Base-by-base conservation (phyloP, 1,140 invertebrate species). In the Pogonus chalceus region DNA sequence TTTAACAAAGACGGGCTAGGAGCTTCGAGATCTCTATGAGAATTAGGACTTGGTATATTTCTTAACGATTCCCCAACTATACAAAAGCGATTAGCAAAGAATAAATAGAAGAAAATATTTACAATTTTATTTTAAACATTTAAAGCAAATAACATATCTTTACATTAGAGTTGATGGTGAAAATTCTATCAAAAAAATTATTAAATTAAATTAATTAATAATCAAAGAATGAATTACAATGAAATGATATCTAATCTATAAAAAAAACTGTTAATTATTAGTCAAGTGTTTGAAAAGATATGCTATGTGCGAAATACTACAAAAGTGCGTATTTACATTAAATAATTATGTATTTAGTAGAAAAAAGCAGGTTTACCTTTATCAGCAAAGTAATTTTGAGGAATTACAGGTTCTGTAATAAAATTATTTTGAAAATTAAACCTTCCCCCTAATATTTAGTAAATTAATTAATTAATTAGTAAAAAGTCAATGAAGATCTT, bases 51-150 rank as follows among this genome's bases (percentile, higher is more conserved):
- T 54, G 76, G 76, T 56, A 75, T 75, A 62, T 76, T 72, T 64
- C 76, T 68, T 63, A 78, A 66, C 47, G 70, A 68, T 62, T 74
- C 71, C 61, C 75, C 76, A 67, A 78, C 77, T 77, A 68, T 65
- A 43, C 53, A 48, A 59, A 52, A 53, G 54, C 46, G 58, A 57
- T 53, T 49, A 23, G 23, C 20, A 52, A 21, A 48, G 24, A 53
- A 53, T 20, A 14, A 35, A n/a, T 12, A 52, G 24, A 39, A 10
- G 23, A 37, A 22, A 1, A 37, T 1, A 37, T 37, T 22, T 48
- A 20, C 12, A n/a, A 50, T 22, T 16, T 37, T 37, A 37, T n/a
- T n/a, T 14, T 14, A 37, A 18, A 37, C 14, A 14, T 14, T 37
- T n/a, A 37, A 37, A 37, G 14, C 35, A 37, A 37, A 18, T 37